Evolutionary conservation across 2,888 invertebrate genomes (phyloP).

Genomic region (Andrena minutula): DNA sequence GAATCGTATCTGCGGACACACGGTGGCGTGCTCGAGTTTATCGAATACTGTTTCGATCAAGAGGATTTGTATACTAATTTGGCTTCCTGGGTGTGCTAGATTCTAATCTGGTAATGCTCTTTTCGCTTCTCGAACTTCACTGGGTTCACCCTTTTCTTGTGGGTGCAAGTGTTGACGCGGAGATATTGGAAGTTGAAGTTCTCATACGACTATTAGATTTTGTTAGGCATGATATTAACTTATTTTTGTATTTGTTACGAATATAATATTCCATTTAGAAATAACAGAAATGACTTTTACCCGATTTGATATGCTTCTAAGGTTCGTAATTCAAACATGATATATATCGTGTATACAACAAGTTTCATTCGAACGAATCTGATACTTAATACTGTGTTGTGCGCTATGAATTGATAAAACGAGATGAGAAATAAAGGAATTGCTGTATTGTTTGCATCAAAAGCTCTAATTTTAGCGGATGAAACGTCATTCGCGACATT

Average conservation of each 20-base stretch:
- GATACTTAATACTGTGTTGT: no score
- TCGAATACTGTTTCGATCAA: not conserved
- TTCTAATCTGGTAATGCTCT: not conserved
- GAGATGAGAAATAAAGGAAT: not conserved
- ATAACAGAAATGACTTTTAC: no score
- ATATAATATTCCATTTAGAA: no score
- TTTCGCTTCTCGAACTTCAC: not conserved
- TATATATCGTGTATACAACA: no score
- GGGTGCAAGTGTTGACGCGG: not conserved
- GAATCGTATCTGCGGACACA: constrained; percentile 4
- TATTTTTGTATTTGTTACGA: no score
- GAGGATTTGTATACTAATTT: constrained; percentile 27
- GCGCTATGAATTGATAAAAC: not conserved
- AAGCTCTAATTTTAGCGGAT: not conserved
- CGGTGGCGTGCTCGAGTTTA: constrained; percentile 24
- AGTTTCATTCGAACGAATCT: no score
- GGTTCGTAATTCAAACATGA: no score
- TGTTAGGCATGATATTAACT: not conserved
- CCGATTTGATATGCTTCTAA: no score
- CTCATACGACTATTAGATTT: not conserved
- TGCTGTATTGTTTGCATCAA: not conserved
- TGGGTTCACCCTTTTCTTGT: not conserved
- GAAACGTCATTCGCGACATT: not conserved
- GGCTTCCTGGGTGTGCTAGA: not conserved
- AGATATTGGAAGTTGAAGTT: no score